Conservation (phyloP, 1,140 invertebrate genomes). For the Centruroides vittatus region DNA sequence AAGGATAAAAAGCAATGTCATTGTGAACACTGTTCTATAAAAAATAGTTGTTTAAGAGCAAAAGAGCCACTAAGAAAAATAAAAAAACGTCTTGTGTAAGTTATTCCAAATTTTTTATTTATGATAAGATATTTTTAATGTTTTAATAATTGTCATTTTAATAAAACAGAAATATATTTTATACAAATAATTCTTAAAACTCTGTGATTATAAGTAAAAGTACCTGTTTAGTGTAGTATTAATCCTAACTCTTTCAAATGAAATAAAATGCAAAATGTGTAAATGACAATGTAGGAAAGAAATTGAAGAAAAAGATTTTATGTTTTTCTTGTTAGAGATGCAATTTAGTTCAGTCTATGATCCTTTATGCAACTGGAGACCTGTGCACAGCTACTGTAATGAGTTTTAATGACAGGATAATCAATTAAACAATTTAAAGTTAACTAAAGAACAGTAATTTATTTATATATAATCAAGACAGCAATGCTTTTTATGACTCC, state of each 20-base stretch:
- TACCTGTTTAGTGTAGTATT: background rate
- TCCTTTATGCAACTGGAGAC: too few relatives aligned
- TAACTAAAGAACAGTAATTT: too few relatives aligned
- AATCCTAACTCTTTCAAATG: background rate
- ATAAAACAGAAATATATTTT: background rate
- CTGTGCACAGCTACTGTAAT: too few relatives aligned
- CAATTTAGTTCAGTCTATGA: too few relatives aligned
- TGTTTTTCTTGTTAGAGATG: too few relatives aligned
- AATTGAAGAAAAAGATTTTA: too few relatives aligned
- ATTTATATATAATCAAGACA: too few relatives aligned
- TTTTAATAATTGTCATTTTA: slow-evolving; percentile 6
- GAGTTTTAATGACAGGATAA: too few relatives aligned
- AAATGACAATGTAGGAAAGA: too few relatives aligned
- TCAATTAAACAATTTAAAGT: too few relatives aligned
- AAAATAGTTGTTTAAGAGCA: slow-evolving; percentile 59
- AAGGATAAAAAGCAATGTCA: slow-evolving; percentile 60
- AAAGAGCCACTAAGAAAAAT: slow-evolving; percentile 74
- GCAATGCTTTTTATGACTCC: too few relatives aligned
- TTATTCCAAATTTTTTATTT: slow-evolving; percentile 13
- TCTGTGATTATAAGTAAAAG: background rate
- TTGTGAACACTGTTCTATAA: slow-evolving; percentile 73
- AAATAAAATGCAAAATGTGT: background rate
- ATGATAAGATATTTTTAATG: background rate
- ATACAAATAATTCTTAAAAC: background rate
- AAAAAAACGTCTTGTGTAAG: slow-evolving; percentile 43